Base-by-base conservation (phyloP, 2,113 vertebrate species). In the Sylvilagus bachmani region DNA sequence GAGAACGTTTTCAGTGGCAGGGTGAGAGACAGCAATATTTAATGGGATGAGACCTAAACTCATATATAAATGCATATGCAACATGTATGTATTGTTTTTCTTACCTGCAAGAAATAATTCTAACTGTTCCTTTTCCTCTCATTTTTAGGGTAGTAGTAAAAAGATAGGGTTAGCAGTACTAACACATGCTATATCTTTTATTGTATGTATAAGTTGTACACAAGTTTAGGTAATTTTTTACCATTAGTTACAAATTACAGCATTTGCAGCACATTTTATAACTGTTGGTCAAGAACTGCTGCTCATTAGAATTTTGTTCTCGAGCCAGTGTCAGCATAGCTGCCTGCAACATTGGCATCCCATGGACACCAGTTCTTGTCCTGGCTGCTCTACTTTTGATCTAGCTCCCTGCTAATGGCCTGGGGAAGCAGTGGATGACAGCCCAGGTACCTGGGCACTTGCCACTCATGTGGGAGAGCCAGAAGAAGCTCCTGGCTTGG, bases 1-100 rank as follows among this genome's bases (percentile, higher is more conserved):
- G 31, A 49, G 66, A 92, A 79, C 11, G 79, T 74, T 86, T 95
- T 82, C 13, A 91, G 44, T 96, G 64, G 82, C 33, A 16, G 86
- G 44, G 36, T 85, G 53, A 81, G 49, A 87, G 25, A 66, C 11
- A 58, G 25, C 11, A 13, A 27, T 66, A 58, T 93, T 96, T 89
- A 79, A 89, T 93, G 89, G 31, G 21, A 51, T 86, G 25, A 89
- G 24, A 24, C 81, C 33, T 90, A 86, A 75, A n/a, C 89, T 86
- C 31, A 29, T 89, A 62, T 17, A 13, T 25, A 27, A 95, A 90
- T 90, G 21, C 5, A 27, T 91, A 61, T 82, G 10, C 13, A 44
- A 14, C 24, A 25, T 74, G 24, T 91, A 62, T 86, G 38, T 6
- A 71, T 82, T 71, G 29, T 33, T 79, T 53, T 44, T 66, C 58